Conservation (phyloP, 2,888 invertebrate species). For the Platypus cylindrus region DNA sequence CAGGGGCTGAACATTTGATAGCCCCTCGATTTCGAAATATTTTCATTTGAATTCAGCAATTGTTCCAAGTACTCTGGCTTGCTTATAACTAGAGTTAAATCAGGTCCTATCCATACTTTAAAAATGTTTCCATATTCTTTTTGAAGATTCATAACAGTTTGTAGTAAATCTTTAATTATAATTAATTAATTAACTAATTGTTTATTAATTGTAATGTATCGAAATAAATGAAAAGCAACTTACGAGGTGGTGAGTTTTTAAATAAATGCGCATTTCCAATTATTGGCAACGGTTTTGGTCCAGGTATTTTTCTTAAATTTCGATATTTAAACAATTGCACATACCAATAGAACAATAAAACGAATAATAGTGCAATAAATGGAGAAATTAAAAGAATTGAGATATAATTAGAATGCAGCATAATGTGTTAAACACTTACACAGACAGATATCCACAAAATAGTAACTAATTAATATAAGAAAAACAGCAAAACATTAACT, state of each 20-base stretch:
- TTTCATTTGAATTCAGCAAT: slow-evolving; percentile 20
- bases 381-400: too few relatives aligned
- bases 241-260: slow-evolving; percentile 20
- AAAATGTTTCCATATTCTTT: slow-evolving; percentile 21
- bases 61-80: slow-evolving; percentile 23
- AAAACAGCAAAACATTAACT: too few relatives aligned
- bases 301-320: slow-evolving; percentile 19
- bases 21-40: slow-evolving; percentile 22
- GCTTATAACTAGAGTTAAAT: slow-evolving; percentile 20
- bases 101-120: slow-evolving; percentile 22
- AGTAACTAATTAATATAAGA: too few relatives aligned
- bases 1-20: slow-evolving; percentile 25
- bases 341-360: slow-evolving; percentile 20
- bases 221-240: too few relatives aligned
- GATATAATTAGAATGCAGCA: too few relatives aligned
- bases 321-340: slow-evolving; percentile 17
- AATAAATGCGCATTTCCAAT: slow-evolving; percentile 20
- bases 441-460: too few relatives aligned
- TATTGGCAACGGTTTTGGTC: slow-evolving; percentile 20
- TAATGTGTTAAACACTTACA: too few relatives aligned
- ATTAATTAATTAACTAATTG: too few relatives aligned
- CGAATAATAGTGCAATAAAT: slow-evolving; percentile 15
- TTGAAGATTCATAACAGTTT: slow-evolving; percentile 19
- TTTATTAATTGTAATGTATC: too few relatives aligned
- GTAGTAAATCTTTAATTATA: slow-evolving; percentile 18